A percentile compares a stretch with the other conserved stretches of the same genome.
Conservation (phyloP, 1,140 invertebrate genomes). For the Calliopsis andreniformis region DNA sequence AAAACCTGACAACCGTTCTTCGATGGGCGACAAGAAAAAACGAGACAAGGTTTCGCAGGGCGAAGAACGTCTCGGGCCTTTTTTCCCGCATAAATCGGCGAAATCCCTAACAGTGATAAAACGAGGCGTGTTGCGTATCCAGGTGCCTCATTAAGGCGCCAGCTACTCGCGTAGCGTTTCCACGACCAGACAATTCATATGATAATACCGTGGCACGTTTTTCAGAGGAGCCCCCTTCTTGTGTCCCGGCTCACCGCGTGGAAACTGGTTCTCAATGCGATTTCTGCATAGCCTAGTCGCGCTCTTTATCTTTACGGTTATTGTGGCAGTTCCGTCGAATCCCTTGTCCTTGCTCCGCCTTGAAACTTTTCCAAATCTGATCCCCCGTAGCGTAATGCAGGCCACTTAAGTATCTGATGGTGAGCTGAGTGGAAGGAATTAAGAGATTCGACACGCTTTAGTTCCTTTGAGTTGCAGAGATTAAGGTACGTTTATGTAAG, state of each 20-base stretch:
- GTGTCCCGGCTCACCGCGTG: background rate
- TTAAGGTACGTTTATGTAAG: too few species aligned
- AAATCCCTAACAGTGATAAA: background rate
- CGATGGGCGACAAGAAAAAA: too few species aligned
- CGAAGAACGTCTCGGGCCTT: too few species aligned
- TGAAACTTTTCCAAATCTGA: background rate
- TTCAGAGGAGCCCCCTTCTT: background rate
- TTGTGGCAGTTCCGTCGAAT: background rate
- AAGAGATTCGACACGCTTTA: background rate
- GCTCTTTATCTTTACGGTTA: constrained; percentile 15
- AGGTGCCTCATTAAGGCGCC: background rate
- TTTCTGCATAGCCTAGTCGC: background rate
- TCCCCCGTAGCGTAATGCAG: background rate
- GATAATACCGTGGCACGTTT: constrained; percentile 8
- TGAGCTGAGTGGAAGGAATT: background rate
- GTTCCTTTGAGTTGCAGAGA: background rate
- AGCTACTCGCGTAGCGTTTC: background rate
- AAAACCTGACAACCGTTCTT: too few species aligned
- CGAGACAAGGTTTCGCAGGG: too few species aligned
- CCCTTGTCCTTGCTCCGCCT: too few species aligned
- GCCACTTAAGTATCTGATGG: background rate
- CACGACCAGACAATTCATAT: constrained; percentile 16
- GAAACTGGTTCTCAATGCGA: constrained; percentile 6
- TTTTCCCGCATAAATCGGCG: too few species aligned
- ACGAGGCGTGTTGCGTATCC: background rate